Evolutionary conservation across 2,888 invertebrate species (phyloP), one percentile per base, ranked within the genome.

Genomic region (Temnothorax unifasciatus): DNA sequence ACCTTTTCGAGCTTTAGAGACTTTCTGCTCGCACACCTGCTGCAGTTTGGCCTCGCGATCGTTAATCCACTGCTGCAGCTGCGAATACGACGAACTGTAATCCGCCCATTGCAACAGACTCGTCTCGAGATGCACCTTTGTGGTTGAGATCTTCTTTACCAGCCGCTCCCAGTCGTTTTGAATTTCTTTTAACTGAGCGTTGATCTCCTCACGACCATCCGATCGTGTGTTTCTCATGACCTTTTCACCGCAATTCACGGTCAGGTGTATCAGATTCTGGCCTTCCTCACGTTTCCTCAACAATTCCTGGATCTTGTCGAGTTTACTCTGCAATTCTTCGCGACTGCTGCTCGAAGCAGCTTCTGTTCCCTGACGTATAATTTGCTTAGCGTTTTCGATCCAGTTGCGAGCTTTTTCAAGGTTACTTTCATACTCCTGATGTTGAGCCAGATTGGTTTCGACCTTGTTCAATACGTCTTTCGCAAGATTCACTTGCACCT

Each of bases 41-140:
- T 98, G 98, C 69, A 98, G 95, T 95, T 99, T 98, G 6, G 98
- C 98, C 96, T 99, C 99, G 91, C 98, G 96, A 92, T 99, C 99
- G 50, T 97, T 97, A 85, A 99, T 98, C 99, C 99, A 99, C 96
- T 98, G 98, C 92, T 98, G 98, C 38, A 99, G 95, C 94, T 99
- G 98, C 25, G 97, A 97, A 94, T 98, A 99, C 83, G 98, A 98
- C 79, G 98, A 98, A 93, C 98, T 98, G 94, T 99, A 99, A 93
- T 99, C 98, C 9, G 98, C 98, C 99, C 99, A 99, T 96, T 99
- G 99, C 59, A 99, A 95, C 18, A 99, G 95, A 90, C 97, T 97
- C 0, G 98, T 98, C 95, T 99, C 99, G 54, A 99, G 95, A 92
- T 98, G 97, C 18, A 98, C 98, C 95, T 99, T 99, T 0, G 98